phyloP scores from a whole-genome alignment of 2,797 vertebrate genomes.

The Microhierax caerulescens region DNA sequence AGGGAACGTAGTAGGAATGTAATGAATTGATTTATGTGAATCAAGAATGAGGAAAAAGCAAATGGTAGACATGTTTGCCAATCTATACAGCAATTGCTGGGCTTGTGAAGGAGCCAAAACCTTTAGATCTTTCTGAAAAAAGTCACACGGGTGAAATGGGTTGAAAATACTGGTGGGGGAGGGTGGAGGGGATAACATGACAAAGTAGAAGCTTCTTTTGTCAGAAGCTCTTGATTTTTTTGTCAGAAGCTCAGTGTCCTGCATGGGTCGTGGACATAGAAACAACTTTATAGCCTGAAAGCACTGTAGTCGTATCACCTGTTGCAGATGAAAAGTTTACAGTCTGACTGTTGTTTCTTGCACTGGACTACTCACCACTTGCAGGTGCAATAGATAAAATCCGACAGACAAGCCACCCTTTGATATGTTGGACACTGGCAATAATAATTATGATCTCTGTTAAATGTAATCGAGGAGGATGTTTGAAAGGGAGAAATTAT shows the following conservation, averaged over 20 bases:
- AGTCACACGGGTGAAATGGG: not conserved
- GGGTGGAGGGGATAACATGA: not conserved
- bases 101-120: not conserved
- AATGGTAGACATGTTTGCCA: not conserved
- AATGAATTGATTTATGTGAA: not conserved
- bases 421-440: not conserved
- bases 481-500: not conserved
- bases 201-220: not conserved
- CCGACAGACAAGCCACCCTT: not conserved
- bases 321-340: not conserved
- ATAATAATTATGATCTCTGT: not conserved
- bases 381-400: not conserved
- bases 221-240: not conserved
- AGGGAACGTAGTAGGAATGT: not conserved
- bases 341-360: not conserved
- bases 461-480: not conserved
- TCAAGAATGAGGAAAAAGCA: not conserved
- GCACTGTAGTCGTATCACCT: not conserved
- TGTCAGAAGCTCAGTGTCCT: not conserved
- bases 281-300: not conserved
- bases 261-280: rapidly evolving
- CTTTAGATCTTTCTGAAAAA: not conserved
- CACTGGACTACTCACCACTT: not conserved
- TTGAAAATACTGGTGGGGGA: not conserved
- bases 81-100: not conserved